A percentile compares a stretch with the other conserved stretches of the same genome.
These are phyloP conservation scores for Malurus alboscapulatus DNA, from an alignment of 2,113 vertebrate genomes.

Conservation along the genomic window DNA sequence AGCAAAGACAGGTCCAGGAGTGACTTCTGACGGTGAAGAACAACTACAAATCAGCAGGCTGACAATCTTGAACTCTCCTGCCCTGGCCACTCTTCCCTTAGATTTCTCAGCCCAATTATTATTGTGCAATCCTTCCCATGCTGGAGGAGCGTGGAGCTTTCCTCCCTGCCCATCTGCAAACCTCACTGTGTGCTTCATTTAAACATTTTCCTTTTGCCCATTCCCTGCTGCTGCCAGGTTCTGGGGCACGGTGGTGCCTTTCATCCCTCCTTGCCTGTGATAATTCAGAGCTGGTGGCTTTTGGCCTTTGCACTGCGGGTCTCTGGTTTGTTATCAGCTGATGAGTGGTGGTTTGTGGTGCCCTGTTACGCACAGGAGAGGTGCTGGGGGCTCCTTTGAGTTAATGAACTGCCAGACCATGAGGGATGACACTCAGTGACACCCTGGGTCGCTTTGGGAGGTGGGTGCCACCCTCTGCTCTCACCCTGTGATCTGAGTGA, in stretches of 20 bases:
- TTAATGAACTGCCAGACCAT: background rate
- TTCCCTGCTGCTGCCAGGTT: background rate
- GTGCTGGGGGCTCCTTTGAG: background rate
- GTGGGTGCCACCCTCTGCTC: background rate
- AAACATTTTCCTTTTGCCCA: background rate
- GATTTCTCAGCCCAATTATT: constrained; percentile 38
- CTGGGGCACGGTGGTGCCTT: background rate
- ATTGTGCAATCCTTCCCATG: rapidly evolving
- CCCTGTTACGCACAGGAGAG: rapidly evolving
- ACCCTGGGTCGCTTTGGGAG: background rate
- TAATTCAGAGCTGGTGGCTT: constrained; percentile 27
- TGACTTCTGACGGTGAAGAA: background rate
- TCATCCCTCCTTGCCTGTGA: constrained; percentile 29
- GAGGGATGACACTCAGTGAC: background rate
- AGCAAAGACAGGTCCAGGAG: rapidly evolving
- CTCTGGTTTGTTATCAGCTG: background rate
- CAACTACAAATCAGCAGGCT: background rate
- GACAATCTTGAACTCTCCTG: background rate
- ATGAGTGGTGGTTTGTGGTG: background rate
- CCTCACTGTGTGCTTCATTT: background rate
- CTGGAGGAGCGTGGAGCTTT: background rate
- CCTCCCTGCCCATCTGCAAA: background rate
- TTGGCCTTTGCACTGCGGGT: background rate
- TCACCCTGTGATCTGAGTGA: background rate
- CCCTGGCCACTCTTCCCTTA: background rate